Conservation (phyloP, 2,888 invertebrate species). For the Eudemis profundana region DNA sequence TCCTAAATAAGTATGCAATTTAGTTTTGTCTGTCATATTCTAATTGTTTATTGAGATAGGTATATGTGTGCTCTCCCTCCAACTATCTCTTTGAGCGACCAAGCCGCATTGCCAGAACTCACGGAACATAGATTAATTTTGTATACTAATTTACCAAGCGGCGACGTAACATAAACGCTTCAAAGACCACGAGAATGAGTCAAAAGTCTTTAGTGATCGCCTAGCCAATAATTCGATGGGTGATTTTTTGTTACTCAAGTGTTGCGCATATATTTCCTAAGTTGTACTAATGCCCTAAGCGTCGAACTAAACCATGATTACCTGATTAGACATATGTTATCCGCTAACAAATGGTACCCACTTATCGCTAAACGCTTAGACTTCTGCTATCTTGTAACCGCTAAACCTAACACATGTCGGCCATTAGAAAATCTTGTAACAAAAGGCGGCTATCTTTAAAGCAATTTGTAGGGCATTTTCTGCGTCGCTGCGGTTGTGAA, state of each 20-base stretch:
- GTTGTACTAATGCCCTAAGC: neutral
- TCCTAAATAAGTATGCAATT: no score
- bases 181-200: no score
- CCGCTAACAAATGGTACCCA: slow-evolving; percentile 16
- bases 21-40: no score
- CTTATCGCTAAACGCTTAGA: slow-evolving; percentile 17
- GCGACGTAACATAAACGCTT: no score
- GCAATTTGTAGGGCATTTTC: slow-evolving; percentile 30
- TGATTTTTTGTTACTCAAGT: neutral
- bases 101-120: no score
- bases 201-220: no score
- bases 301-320: slow-evolving; percentile 16
- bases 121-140: no score
- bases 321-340: slow-evolving; percentile 29
- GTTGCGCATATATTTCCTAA: neutral
- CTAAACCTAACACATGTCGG: slow-evolving; percentile 24
- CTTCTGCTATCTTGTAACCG: slow-evolving; percentile 14
- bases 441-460: slow-evolving; percentile 20
- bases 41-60: no score
- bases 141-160: no score
- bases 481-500: slow-evolving; percentile 23
- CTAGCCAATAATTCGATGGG: no score
- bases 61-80: no score
- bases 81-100: no score
- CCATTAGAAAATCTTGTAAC: slow-evolving; percentile 19